phyloP scores from a whole-genome alignment of 1,140 invertebrate species.

The Diorhabda sublineata region DNA sequence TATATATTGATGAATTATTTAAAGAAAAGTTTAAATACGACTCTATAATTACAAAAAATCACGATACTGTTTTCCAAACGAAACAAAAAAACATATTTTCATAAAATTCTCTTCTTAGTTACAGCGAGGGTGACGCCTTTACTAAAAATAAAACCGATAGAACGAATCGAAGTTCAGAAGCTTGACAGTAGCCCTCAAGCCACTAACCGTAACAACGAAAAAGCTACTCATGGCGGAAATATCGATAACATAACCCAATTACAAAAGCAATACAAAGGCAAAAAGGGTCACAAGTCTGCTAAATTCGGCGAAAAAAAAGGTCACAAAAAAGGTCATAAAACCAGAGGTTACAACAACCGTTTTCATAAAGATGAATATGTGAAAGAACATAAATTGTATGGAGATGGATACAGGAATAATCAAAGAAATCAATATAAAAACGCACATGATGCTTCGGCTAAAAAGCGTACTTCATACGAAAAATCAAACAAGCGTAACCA shows the following conservation, averaged over 20 bases:
- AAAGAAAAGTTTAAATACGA: no score
- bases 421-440: not conserved
- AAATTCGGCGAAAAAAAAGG: slow-evolving; percentile 75
- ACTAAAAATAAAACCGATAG: no score
- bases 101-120: no score
- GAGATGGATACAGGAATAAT: slow-evolving; percentile 50
- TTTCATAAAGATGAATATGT: slow-evolving; percentile 78
- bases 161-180: no score
- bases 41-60: no score
- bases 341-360: slow-evolving; percentile 73
- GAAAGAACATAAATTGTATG: slow-evolving; percentile 80
- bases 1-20: no score
- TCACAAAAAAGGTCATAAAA: slow-evolving; percentile 65
- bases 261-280: slow-evolving; percentile 43
- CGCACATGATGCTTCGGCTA: not conserved
- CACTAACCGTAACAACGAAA: no score
- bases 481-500: not conserved
- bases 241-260: not conserved
- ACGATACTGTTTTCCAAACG: no score
- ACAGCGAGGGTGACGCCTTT: no score
- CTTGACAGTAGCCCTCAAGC: no score
- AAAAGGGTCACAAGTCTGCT: slow-evolving; percentile 60
- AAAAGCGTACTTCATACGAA: not conserved
- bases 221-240: no score
- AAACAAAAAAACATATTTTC: no score